A percentile compares a stretch with the other conserved stretches of the same genome.
Evolutionary conservation across 2,888 invertebrate species (phyloP).

Genomic region (Zelleria hepariella): DNA sequence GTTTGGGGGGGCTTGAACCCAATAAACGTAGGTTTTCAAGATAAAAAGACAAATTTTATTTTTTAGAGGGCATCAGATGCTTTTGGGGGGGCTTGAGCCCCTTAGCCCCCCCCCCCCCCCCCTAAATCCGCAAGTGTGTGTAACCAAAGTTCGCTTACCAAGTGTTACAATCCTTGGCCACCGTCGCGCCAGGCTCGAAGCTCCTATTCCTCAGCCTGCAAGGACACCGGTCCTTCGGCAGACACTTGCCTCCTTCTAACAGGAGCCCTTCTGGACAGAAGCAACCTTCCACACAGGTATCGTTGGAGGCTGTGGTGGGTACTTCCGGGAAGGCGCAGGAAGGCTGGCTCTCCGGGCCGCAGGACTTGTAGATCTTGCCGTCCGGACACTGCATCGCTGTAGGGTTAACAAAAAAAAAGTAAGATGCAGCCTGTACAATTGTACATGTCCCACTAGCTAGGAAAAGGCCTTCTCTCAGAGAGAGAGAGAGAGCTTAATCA

Average conservation of each 20-base stretch:
- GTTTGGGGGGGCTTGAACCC: too few species aligned
- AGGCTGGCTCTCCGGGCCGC: constrained; percentile 80
- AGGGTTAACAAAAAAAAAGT: not conserved
- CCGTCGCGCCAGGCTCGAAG: constrained; percentile 78
- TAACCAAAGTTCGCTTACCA: constrained; percentile 75
- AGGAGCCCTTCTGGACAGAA: constrained; percentile 87
- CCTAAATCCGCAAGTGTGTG: too few species aligned
- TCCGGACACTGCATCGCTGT: constrained; percentile 83
- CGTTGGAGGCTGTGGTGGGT: constrained; percentile 30
- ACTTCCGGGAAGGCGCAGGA: constrained; percentile 76
- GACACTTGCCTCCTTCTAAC: constrained; percentile 81
- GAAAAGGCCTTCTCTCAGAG: not conserved
- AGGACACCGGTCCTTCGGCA: constrained; percentile 81
- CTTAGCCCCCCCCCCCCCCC: too few species aligned
- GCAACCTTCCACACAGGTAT: constrained; percentile 87
- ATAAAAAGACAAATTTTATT: too few species aligned
- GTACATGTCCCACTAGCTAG: too few species aligned
- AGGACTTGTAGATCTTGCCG: constrained; percentile 83
- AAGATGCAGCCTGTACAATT: too few species aligned
- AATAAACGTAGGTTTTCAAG: too few species aligned
- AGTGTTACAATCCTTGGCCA: constrained; percentile 87
- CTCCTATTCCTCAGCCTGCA: constrained; percentile 81
- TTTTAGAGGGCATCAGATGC: too few species aligned
- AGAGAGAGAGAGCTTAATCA: too few species aligned
- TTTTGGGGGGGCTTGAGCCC: too few species aligned